Evolutionary conservation across 2,888 invertebrate genomes (phyloP).

Genomic region (Dolichomitus sp.): DNA sequence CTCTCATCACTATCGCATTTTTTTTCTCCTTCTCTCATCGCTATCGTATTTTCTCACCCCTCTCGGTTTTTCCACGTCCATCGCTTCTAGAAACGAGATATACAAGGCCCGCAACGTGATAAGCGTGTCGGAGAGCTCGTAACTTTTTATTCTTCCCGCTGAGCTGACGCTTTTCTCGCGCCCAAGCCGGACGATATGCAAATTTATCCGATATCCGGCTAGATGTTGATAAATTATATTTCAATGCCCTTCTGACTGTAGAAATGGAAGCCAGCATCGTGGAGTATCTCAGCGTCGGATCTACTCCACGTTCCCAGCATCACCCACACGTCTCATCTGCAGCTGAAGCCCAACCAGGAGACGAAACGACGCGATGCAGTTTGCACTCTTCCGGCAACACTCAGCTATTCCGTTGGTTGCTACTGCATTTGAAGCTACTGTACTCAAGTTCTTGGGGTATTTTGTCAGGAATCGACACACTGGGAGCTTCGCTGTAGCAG

Average conservation of each 20-base stretch:
- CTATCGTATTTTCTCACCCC: not conserved
- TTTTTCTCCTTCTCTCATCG: not conserved
- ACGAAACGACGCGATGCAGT: slow-evolving; percentile 32
- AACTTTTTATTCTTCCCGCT: slow-evolving; percentile 54
- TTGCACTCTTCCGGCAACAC: slow-evolving; percentile 47
- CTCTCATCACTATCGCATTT: not conserved
- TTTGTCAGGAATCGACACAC: slow-evolving; percentile 23
- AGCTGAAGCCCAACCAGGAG: slow-evolving; percentile 16
- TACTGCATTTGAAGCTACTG: slow-evolving; percentile 13
- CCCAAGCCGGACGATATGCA: slow-evolving; percentile 59
- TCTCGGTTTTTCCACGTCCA: not conserved
- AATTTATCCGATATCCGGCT: slow-evolving; percentile 61
- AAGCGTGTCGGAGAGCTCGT: slow-evolving; percentile 55
- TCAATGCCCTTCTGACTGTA: slow-evolving; percentile 45
- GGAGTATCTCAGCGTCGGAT: slow-evolving; percentile 18
- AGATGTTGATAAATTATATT: slow-evolving; percentile 70
- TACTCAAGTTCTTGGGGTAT: slow-evolving; percentile 5
- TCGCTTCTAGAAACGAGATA: slow-evolving; percentile 36
- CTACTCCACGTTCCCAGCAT: slow-evolving; percentile 36
- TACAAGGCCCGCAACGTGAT: slow-evolving; percentile 48
- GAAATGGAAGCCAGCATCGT: not conserved
- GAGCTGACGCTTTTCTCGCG: not conserved
- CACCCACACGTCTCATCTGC: slow-evolving; percentile 40
- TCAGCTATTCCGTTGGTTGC: slow-evolving; percentile 30
- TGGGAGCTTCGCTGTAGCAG: not conserved